A percentile compares a stretch with the other conserved stretches of the same genome.
phyloP scores from a whole-genome alignment of 2,113 vertebrate genomes.

The Neopipo cinnamomea region DNA sequence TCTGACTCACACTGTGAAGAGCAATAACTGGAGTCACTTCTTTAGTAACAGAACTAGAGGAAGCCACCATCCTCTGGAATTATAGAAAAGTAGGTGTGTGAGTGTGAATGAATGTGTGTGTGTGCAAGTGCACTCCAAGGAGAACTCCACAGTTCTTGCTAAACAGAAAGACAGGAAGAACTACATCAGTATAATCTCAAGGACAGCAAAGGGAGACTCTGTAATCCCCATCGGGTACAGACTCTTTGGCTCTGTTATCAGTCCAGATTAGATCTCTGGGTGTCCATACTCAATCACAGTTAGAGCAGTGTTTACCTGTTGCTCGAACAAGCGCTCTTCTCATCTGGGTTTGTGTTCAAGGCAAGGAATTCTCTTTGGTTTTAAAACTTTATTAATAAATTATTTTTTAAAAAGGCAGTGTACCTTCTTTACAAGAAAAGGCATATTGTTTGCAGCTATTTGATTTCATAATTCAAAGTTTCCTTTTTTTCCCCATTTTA shows the following conservation, averaged over 20 bases:
- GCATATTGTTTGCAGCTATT: neutral
- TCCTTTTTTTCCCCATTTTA: neutral
- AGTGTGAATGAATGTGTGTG: no score
- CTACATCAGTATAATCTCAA: neutral
- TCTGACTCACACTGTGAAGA: neutral
- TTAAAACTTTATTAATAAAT: neutral
- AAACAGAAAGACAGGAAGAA: neutral
- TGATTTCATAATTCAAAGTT: neutral
- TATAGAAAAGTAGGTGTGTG: neutral
- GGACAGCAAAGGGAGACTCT: neutral
- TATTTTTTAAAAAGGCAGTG: neutral
- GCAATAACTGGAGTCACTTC: neutral
- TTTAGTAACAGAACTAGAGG: neutral
- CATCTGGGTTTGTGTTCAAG: neutral
- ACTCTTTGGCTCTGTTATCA: neutral
- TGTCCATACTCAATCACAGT: neutral
- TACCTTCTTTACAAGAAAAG: neutral
- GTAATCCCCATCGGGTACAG: neutral
- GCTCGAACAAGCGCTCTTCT: neutral
- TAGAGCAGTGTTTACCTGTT: neutral
- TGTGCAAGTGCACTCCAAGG: neutral
- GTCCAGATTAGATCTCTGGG: neutral
- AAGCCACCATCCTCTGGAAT: neutral
- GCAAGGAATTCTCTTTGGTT: neutral
- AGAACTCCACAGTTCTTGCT: neutral